Evolutionary conservation across 2,113 vertebrate genomes (phyloP).

Genomic region (Hydrochoerus hydrochaeris): DNA sequence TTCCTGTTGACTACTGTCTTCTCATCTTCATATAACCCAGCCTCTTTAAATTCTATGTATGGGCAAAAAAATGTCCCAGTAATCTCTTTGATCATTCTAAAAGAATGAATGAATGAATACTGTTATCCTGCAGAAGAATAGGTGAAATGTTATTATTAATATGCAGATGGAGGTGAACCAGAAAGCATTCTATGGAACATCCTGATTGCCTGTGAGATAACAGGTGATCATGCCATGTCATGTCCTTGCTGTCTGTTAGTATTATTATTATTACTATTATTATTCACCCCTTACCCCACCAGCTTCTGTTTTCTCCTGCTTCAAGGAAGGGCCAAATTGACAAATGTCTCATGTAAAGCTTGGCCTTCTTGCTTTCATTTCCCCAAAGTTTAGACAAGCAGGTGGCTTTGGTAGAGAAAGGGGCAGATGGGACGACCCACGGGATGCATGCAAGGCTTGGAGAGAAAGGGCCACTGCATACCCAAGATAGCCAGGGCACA

Average conservation of each 20-base stretch:
- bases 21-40: neutral
- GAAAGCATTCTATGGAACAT: neutral
- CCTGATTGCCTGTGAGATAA: neutral
- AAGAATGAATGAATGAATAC: neutral
- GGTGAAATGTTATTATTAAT: neutral
- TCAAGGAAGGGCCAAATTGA: neutral
- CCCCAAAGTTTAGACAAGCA: neutral
- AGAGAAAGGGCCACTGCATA: neutral
- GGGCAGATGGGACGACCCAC: neutral
- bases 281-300: neutral
- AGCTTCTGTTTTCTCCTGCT: neutral
- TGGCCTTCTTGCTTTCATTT: neutral
- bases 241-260: neutral
- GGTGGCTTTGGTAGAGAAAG: neutral
- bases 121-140: constrained; percentile 17
- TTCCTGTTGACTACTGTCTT: neutral
- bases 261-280: neutral
- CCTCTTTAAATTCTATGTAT: constrained; percentile 46
- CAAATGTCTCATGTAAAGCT: neutral
- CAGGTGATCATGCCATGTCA: neutral
- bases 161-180: neutral
- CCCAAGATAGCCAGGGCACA: neutral
- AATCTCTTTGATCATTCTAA: neutral
- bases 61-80: neutral
- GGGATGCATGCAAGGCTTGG: neutral